A percentile compares a stretch with the other conserved stretches of the same genome.
Conservation (phyloP, 2,888 invertebrate genomes). For the Formica aserva region DNA sequence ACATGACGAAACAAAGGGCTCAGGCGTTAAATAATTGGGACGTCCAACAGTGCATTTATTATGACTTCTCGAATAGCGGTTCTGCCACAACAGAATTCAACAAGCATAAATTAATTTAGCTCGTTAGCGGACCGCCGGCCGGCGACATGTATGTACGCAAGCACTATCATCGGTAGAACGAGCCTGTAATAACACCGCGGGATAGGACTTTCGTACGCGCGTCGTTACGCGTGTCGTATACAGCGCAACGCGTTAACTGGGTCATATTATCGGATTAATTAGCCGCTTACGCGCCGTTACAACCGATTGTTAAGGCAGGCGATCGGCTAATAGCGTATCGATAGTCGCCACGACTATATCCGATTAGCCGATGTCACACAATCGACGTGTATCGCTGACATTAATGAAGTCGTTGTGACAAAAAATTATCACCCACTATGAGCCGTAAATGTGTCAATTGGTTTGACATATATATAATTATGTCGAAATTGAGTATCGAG, state of each 20-base stretch:
- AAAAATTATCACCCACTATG: slow-evolving; percentile 7
- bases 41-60: slow-evolving; percentile 73
- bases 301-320: slow-evolving; percentile 64
- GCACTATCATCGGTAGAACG: slow-evolving; percentile 50
- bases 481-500: neutral
- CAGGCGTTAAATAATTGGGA: slow-evolving; percentile 74
- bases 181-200: slow-evolving; percentile 19
- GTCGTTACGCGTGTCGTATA: slow-evolving; percentile 38
- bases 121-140: slow-evolving; percentile 73
- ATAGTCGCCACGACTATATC: slow-evolving; percentile 62
- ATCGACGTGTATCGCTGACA: slow-evolving; percentile 12
- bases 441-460: slow-evolving; percentile 16
- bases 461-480: slow-evolving; percentile 4
- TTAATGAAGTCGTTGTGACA: slow-evolving; percentile 29
- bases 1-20: slow-evolving; percentile 22
- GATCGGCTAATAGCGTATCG: slow-evolving; percentile 71
- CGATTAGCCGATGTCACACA: slow-evolving; percentile 28
- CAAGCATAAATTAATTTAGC: slow-evolving; percentile 81
- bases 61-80: slow-evolving; percentile 78
- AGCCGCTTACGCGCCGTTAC: slow-evolving; percentile 71
- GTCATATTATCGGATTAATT: slow-evolving; percentile 80
- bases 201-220: slow-evolving; percentile 31
- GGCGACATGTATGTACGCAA: slow-evolving; percentile 48
- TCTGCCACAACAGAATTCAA: slow-evolving; percentile 74
- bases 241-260: slow-evolving; percentile 60